Percentiles rank a stretch among this genome's conserved stretches.
Evolutionary conservation across 2,113 vertebrate species (phyloP).

Genomic region (Oenanthe oenanthe): DNA sequence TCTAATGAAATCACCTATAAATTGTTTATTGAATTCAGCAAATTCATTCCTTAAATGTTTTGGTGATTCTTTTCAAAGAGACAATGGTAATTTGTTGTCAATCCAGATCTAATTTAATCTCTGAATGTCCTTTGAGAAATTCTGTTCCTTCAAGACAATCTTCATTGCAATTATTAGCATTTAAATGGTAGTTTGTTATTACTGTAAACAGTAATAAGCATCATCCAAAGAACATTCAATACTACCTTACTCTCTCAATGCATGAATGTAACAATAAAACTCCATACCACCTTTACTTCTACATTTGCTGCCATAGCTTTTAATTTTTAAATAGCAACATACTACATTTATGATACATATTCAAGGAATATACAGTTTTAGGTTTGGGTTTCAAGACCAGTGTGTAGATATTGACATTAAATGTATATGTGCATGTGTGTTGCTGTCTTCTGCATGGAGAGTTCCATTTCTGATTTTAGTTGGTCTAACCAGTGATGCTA

Average conservation of each 20-base stretch:
- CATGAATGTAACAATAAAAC: conserved; percentile 3
- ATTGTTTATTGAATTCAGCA: conserved; percentile 44
- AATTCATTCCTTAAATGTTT: background rate
- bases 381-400: background rate
- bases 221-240: conserved; percentile 3
- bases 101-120: conserved; percentile 1
- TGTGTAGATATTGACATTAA: background rate
- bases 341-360: background rate
- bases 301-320: background rate
- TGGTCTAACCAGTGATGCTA: background rate
- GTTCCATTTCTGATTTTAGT: background rate
- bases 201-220: conserved; percentile 26
- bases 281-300: background rate
- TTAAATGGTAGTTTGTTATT: conserved; percentile 43
- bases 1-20: conserved; percentile 54
- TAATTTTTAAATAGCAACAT: background rate
- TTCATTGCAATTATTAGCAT: conserved; percentile 41
- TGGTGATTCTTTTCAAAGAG: conserved; percentile 20
- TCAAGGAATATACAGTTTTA: background rate
- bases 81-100: conserved; percentile 10
- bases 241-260: background rate
- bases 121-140: background rate
- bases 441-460: background rate
- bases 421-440: background rate
- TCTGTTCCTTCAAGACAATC: conserved; percentile 1